Conservation (phyloP, 2,113 vertebrate genomes). For the Amblyornis subalaris region DNA sequence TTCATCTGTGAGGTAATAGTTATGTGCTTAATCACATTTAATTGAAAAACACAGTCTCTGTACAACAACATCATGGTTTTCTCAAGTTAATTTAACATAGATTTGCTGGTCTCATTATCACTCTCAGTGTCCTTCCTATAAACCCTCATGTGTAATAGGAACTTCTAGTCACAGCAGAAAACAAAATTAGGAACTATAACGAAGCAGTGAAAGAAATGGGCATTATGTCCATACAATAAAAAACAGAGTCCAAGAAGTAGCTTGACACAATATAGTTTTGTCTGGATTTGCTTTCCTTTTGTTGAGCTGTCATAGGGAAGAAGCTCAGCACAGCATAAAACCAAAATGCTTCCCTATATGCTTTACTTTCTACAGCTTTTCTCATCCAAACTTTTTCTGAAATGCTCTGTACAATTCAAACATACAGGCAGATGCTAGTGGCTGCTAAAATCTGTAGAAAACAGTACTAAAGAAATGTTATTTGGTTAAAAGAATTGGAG, state of each 20-base stretch:
- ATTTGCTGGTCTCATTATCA: background rate
- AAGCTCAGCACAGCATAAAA: background rate
- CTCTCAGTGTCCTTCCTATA: background rate
- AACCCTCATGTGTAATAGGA: background rate
- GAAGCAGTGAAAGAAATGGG: background rate
- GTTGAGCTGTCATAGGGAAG: background rate
- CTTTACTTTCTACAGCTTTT: background rate
- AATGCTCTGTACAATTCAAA: background rate
- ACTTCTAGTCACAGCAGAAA: background rate
- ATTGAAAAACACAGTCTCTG: background rate
- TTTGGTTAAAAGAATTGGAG: background rate
- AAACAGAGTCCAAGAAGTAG: background rate
- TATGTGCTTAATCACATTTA: background rate
- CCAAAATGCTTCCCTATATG: background rate
- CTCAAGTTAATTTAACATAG: background rate
- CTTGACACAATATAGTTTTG: background rate
- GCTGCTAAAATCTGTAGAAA: background rate
- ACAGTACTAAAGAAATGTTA: background rate
- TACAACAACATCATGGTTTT: background rate
- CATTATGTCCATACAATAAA: fast-evolving
- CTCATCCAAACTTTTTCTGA: background rate
- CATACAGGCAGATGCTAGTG: background rate
- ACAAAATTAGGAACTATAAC: background rate
- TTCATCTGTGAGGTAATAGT: background rate
- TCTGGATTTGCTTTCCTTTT: background rate